Base-by-base conservation (phyloP, 2,888 invertebrate genomes). In the Acleris sparsana region DNA sequence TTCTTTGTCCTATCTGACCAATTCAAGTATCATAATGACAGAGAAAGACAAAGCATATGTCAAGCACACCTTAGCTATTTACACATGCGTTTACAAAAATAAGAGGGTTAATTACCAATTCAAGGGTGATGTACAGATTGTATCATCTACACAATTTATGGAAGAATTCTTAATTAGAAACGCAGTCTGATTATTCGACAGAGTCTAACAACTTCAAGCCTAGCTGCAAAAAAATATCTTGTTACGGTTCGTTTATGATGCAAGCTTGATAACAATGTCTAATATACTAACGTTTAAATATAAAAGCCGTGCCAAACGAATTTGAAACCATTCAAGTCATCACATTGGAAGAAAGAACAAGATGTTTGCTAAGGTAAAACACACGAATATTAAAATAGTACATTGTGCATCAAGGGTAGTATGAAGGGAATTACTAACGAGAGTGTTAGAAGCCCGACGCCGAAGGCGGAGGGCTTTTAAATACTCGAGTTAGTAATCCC, bases 231-330 rank as follows among this genome's bases (percentile, higher is more conserved):
- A 59, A 82, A 82, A 80, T 80, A 80, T 75, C 72, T 73, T 70
- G 82, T 84, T 77, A 85, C 82, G 86, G 80, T 85, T 80, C 83
- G 85, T 79, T 86, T 82, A 85, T 77, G 78, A 76, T 79, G 76
- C 71, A 74, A 75, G 85, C 86, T 86, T 86, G 86, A 77, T 76
- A 73, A 73, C 61, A 73, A 75, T 71, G 71, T 52, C 67, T 76
- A 74, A 72, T 82, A 84, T 84, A 81, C 83, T 82, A 76, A 75
- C 69, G 73, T 73, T 80, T 80, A 76, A 66, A 80, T 86, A 86
- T 86, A 86, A 81, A 86, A 85, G 82, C 80, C 67, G 73, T 75
- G 63, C 80, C 82, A 79, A 82, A 82, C 80, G 75, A 77, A 52
- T 69, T 62, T 62, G 70, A 72, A 73, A 72, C 78, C 83, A 86